A percentile compares a stretch with the other conserved stretches of the same genome.
Evolutionary conservation across 2,113 vertebrate genomes (phyloP).

Genomic region (Oryzias javanicus): DNA sequence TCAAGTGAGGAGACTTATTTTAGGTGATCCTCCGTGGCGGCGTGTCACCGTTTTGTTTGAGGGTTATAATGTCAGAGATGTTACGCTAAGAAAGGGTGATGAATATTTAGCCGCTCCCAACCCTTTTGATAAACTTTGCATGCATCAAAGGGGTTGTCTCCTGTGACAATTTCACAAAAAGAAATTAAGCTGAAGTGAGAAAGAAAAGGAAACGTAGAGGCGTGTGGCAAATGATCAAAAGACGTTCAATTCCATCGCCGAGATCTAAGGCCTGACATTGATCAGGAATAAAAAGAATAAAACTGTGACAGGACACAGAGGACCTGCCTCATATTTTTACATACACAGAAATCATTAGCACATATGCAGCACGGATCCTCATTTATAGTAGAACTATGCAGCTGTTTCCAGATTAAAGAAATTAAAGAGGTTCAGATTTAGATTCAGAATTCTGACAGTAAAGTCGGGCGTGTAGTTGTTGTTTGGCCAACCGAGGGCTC

Average conservation of each 20-base stretch:
- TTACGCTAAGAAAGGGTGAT: conserved; percentile 30
- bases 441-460: neutral
- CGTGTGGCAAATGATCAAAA: conserved; percentile 59
- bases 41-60: conserved; percentile 44
- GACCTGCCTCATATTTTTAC: conserved; percentile 17
- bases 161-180: conserved; percentile 52
- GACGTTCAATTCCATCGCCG: conserved; percentile 28
- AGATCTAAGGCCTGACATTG: conserved; percentile 40
- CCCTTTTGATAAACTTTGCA: conserved; percentile 59
- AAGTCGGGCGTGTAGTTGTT: conserved; percentile 11
- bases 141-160: conserved; percentile 56
- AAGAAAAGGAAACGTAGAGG: conserved; percentile 21
- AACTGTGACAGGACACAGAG: conserved; percentile 31
- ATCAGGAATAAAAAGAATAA: conserved; percentile 32
- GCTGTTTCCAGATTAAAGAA: no score
- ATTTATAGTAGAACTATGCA: neutral
- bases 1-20: conserved; percentile 19
- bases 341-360: neutral
- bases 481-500: conserved; percentile 8
- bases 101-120: conserved; percentile 59
- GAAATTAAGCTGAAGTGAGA: conserved; percentile 40
- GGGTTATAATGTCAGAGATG: conserved; percentile 39
- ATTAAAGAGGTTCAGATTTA: no score
- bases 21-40: conserved; percentile 8
- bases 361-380: neutral